phyloP scores from a whole-genome alignment of 2,797 vertebrate species.

The Ctenopoma kingsleyae region DNA sequence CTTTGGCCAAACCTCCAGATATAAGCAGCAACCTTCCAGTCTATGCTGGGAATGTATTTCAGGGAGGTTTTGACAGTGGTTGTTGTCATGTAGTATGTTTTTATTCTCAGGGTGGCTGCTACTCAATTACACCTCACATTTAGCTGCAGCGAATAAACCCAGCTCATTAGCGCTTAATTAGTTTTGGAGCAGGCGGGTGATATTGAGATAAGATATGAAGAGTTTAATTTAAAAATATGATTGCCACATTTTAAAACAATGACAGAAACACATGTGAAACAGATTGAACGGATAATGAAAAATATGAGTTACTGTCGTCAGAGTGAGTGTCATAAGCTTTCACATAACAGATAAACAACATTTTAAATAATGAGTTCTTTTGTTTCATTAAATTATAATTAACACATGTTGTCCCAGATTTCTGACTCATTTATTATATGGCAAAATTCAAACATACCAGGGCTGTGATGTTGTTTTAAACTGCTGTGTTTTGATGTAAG shows the following conservation, averaged over 20 bases:
- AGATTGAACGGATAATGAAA: slow-evolving; percentile 2
- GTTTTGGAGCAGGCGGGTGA: slow-evolving; percentile 57
- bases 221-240: slow-evolving; percentile 44
- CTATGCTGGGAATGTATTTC: slow-evolving; percentile 13
- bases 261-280: slow-evolving; percentile 5
- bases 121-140: slow-evolving; percentile 56
- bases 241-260: slow-evolving; percentile 17
- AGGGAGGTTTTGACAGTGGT: slow-evolving; percentile 34
- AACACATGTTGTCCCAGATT: not conserved
- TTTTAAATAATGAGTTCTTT: not conserved
- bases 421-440: slow-evolving; percentile 3
- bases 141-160: slow-evolving; percentile 50
- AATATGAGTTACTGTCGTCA: not conserved
- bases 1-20: slow-evolving; percentile 54
- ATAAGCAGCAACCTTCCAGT: slow-evolving; percentile 18
- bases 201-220: slow-evolving; percentile 40
- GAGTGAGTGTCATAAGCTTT: slow-evolving; percentile 1
- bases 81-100: slow-evolving; percentile 36
- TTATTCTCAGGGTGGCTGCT: slow-evolving; percentile 50
- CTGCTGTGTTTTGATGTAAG: slow-evolving; percentile 29
- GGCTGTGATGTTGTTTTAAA: slow-evolving; percentile 3
- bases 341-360: not conserved
- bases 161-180: slow-evolving; percentile 72
- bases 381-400: not conserved
- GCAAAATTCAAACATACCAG: slow-evolving; percentile 2